Percentiles rank a stretch among this genome's conserved stretches.
These are phyloP conservation scores for Forbesichthys agassizii DNA, from an alignment of 2,113 vertebrate genomes.

Conservation along the genomic window DNA sequence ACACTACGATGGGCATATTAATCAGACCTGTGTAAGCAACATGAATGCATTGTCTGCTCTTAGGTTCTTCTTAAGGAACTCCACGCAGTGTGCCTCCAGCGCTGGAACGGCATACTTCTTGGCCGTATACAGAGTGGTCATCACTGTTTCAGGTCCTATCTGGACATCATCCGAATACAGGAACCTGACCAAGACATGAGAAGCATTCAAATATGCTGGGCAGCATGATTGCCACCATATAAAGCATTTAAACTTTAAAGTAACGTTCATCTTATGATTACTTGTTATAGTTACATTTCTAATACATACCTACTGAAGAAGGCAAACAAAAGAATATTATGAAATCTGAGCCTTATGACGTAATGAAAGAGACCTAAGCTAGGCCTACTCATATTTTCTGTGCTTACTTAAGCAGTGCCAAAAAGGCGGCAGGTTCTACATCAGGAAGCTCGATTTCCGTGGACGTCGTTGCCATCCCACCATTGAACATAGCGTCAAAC, in stretches of 20 bases:
- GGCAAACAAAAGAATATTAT: too few species aligned
- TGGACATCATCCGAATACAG: slow-evolving; percentile 98
- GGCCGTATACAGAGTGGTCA: slow-evolving; percentile 96
- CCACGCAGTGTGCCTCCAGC: slow-evolving; percentile 94
- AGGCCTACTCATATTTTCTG: background rate
- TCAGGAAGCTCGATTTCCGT: slow-evolving; percentile 96
- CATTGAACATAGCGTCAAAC: slow-evolving; percentile 98
- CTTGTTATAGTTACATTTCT: too few species aligned
- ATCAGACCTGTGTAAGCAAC: slow-evolving; percentile 92
- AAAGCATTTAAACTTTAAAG: too few species aligned
- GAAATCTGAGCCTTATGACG: too few species aligned
- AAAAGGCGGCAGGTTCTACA: slow-evolving; percentile 93
- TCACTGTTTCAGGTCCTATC: slow-evolving; percentile 96
- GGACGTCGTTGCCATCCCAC: slow-evolving; percentile 96
- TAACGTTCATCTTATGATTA: too few species aligned
- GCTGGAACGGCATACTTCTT: slow-evolving; percentile 97
- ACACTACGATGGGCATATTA: too few species aligned
- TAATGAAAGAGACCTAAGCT: too few species aligned
- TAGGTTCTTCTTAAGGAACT: slow-evolving; percentile 96
- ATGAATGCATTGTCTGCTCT: slow-evolving; percentile 95
- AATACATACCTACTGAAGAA: too few species aligned
- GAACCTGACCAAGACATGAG: slow-evolving; percentile 76
- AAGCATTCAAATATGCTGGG: too few species aligned
- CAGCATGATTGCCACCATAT: too few species aligned
- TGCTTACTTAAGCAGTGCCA: slow-evolving; percentile 91